Evolutionary conservation across 2,113 vertebrate species (phyloP).

Genomic region (Montifringilla adamsi): DNA sequence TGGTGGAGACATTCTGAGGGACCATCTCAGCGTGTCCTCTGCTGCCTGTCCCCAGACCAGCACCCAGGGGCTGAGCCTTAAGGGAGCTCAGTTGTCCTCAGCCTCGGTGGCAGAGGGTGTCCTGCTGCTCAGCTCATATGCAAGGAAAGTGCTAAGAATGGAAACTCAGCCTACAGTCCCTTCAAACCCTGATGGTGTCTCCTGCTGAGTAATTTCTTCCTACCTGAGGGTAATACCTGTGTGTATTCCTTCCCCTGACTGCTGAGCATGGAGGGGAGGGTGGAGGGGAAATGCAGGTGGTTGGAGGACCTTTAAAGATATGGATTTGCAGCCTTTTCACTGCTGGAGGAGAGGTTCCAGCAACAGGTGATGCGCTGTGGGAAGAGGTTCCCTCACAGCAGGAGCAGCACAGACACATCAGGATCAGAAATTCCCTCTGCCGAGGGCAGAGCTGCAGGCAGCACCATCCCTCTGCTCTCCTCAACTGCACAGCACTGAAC

Average conservation of each 20-base stretch:
- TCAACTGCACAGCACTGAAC: fast-evolving
- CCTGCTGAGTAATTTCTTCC: neutral
- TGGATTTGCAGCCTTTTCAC: neutral
- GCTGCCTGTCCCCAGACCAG: neutral
- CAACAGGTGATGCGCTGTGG: neutral
- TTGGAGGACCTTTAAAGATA: neutral
- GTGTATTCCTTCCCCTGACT: neutral
- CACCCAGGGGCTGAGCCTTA: neutral
- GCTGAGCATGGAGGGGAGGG: neutral
- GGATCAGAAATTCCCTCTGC: neutral
- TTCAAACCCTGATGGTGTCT: neutral
- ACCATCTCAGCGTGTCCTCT: neutral
- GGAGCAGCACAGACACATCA: neutral
- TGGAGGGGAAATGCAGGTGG: neutral
- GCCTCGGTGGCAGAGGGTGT: fast-evolving
- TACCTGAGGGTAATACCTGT: fast-evolving
- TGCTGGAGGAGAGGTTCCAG: neutral
- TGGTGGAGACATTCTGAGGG: neutral
- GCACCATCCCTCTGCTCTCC: neutral
- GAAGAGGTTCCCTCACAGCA: neutral
- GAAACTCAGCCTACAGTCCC: neutral
- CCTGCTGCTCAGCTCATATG: neutral
- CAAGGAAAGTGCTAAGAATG: neutral
- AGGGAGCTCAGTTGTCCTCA: neutral
- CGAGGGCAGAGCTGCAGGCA: neutral